These are phyloP conservation scores for Diuraphis noxia DNA, from an alignment of 1,140 invertebrate genomes.

Conservation along the genomic window DNA sequence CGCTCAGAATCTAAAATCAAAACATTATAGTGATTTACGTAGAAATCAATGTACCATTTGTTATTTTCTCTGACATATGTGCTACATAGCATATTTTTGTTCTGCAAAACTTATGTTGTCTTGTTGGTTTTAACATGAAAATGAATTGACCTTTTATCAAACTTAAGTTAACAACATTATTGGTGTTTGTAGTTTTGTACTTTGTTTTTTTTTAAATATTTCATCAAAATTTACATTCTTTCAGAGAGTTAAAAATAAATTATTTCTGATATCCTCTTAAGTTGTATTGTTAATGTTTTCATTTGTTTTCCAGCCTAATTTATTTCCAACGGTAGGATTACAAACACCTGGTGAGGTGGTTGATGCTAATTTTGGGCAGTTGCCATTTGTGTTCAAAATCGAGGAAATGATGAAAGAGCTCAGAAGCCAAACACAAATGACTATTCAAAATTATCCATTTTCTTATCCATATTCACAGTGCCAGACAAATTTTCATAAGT, in stretches of 20 bases:
- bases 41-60: too few species aligned
- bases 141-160: not conserved
- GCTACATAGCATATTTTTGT: too few species aligned
- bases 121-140: too few species aligned
- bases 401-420: slow-evolving; percentile 95
- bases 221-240: not conserved
- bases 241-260: not conserved
- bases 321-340: slow-evolving; percentile 97
- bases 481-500: slow-evolving; percentile 89
- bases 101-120: too few species aligned
- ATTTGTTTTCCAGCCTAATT: slow-evolving; percentile 72
- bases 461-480: slow-evolving; percentile 86
- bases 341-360: slow-evolving; percentile 98
- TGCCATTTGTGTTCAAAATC: slow-evolving; percentile 97
- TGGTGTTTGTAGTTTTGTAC: not conserved
- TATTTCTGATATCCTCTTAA: not conserved
- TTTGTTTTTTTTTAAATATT: not conserved
- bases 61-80: not conserved
- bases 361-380: slow-evolving; percentile 98
- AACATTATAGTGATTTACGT: too few species aligned
- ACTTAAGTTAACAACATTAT: not conserved
- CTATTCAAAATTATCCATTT: slow-evolving; percentile 86
- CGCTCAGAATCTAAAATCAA: too few species aligned
- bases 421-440: slow-evolving; percentile 75
- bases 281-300: not conserved